These are phyloP conservation scores for Palloptera scutellata DNA, from an alignment of 2,888 invertebrate species.

Conservation along the genomic window DNA sequence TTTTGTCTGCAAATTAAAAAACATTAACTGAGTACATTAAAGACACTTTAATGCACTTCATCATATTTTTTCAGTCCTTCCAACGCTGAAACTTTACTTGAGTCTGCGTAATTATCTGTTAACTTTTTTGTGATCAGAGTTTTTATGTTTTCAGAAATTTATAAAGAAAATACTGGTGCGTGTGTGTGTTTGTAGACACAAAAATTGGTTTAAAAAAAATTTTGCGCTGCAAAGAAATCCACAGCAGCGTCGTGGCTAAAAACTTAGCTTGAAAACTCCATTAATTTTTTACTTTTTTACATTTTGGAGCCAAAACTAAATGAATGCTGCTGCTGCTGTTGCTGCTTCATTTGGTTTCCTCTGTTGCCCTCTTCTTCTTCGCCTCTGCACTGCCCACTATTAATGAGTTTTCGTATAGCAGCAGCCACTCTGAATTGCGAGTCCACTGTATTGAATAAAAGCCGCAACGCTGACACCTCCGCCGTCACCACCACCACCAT, in stretches of 20 bases:
- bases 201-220: not conserved
- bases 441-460: no score
- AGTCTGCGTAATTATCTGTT: constrained; percentile 23
- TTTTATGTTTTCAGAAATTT: not conserved
- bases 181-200: not conserved
- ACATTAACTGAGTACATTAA: constrained; percentile 47
- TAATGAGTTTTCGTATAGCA: constrained; percentile 56
- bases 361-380: constrained; percentile 8
- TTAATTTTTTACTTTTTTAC: constrained; percentile 15
- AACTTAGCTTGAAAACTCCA: constrained; percentile 16
- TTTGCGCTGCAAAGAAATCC: not conserved
- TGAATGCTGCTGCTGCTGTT: not conserved
- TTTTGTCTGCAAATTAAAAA: constrained; percentile 18
- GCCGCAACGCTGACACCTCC: not conserved
- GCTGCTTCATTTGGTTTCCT: not conserved
- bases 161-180: no score
- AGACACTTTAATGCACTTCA: constrained; percentile 52
- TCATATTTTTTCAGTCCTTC: no score
- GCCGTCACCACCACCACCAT: no score
- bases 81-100: not conserved
- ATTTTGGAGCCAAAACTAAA: constrained; percentile 10
- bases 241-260: not conserved
- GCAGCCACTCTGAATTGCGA: constrained; percentile 7
- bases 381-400: constrained; percentile 42
- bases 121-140: not conserved